phyloP scores from a whole-genome alignment of 2,113 vertebrate genomes.

The Neogale vison region DNA sequence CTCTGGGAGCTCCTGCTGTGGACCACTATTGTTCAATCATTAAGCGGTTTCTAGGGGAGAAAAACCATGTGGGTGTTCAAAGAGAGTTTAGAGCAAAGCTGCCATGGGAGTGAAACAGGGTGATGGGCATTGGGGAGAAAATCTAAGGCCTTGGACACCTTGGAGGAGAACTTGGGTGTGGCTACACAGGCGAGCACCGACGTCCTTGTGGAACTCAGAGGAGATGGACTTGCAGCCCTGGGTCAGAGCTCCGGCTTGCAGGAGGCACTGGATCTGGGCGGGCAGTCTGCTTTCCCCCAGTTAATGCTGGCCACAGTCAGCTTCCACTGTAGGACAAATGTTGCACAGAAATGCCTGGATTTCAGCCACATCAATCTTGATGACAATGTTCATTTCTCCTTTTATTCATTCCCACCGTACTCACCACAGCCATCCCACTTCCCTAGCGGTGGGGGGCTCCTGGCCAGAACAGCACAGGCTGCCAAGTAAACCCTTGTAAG shows the following conservation, averaged over 20 bases:
- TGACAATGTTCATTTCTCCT: background rate
- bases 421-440: too few species aligned
- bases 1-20: background rate
- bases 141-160: background rate
- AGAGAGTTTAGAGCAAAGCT: background rate
- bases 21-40: background rate
- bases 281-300: background rate
- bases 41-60: background rate
- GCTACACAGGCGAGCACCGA: rapidly evolving
- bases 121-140: background rate
- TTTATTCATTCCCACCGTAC: background rate
- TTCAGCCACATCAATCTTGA: background rate
- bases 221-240: background rate
- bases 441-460: background rate
- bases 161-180: background rate
- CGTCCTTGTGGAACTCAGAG: background rate
- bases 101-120: background rate
- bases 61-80: background rate
- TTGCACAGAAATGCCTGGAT: background rate
- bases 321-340: background rate
- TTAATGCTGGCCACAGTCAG: background rate
- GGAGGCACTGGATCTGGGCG: background rate
- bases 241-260: rapidly evolving
- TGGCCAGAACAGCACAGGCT: background rate
- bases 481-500: background rate